Evolutionary conservation across 2,113 vertebrate species (phyloP).

Genomic region (Peromyscus maniculatus): DNA sequence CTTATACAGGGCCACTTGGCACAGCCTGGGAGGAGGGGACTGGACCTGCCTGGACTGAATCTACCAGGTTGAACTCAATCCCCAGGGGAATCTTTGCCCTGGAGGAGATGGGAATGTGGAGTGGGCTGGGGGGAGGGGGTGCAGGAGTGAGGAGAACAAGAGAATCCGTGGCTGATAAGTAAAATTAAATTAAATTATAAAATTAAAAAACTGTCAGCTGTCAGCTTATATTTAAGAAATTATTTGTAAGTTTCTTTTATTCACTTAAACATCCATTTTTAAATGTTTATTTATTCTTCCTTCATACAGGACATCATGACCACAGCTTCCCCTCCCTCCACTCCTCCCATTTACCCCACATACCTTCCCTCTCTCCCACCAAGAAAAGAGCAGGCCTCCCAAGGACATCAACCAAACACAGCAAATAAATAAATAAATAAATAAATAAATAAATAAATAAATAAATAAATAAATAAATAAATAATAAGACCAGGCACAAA

Average conservation of each 20-base stretch:
- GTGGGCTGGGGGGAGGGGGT: no score
- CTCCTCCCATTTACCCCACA: neutral
- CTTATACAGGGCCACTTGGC: no score
- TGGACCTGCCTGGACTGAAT: no score
- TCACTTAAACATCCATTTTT: neutral
- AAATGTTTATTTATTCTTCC: neutral
- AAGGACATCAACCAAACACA: neutral
- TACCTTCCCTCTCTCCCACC: neutral
- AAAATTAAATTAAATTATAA: no score
- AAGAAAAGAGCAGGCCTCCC: neutral
- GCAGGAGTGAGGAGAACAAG: no score
- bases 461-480: neutral
- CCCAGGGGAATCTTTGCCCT: no score
- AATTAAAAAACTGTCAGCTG: neutral
- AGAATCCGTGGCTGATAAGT: no score
- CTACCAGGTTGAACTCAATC: no score
- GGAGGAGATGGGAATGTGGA: no score
- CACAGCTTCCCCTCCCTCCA: neutral
- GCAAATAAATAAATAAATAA: no score
- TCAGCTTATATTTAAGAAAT: constrained; percentile 50
- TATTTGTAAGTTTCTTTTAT: constrained; percentile 47
- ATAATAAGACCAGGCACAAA: neutral
- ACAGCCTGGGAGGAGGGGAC: no score
- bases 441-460: no score
- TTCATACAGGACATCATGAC: neutral